Evolutionary conservation across 1,140 invertebrate species (phyloP).

Genomic region (Chlorops oryzae): DNA sequence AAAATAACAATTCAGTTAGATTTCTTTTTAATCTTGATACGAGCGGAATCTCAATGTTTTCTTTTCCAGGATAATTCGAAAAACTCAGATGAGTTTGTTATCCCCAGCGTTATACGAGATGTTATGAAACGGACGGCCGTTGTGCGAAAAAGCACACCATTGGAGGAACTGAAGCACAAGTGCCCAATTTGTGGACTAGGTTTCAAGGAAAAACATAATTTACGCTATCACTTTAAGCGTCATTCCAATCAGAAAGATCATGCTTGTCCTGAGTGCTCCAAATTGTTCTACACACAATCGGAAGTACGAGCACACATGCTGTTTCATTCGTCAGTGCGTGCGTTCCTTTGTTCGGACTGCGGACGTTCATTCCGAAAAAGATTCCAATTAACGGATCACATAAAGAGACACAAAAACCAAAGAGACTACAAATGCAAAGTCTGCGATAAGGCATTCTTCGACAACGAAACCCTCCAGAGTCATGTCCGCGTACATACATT

Average conservation of each 20-base stretch:
- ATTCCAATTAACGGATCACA: neutral
- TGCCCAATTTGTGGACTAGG: conserved; percentile 24
- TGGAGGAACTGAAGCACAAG: no score
- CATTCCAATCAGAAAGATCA: neutral
- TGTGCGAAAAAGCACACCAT: no score
- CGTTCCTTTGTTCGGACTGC: conserved; percentile 51
- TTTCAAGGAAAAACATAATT: conserved; percentile 42
- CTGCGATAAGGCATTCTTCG: neutral
- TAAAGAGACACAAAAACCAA: neutral
- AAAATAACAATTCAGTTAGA: no score
- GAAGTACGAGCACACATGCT: conserved; percentile 51
- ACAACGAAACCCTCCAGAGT: neutral
- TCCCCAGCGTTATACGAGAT: no score
- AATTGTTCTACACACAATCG: neutral
- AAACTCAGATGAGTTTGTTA: no score
- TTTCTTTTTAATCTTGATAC: no score
- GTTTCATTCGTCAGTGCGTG: conserved; percentile 54
- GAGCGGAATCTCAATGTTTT: no score
- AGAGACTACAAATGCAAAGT: neutral
- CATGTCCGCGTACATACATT: neutral
- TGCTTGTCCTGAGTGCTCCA: neutral
- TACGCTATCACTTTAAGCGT: neutral
- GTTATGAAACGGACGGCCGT: no score
- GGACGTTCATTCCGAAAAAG: conserved; percentile 21
- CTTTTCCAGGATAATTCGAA: no score